These are phyloP conservation scores for Vultur gryphus DNA, from an alignment of 2,797 vertebrate genomes.

Conservation along the genomic window DNA sequence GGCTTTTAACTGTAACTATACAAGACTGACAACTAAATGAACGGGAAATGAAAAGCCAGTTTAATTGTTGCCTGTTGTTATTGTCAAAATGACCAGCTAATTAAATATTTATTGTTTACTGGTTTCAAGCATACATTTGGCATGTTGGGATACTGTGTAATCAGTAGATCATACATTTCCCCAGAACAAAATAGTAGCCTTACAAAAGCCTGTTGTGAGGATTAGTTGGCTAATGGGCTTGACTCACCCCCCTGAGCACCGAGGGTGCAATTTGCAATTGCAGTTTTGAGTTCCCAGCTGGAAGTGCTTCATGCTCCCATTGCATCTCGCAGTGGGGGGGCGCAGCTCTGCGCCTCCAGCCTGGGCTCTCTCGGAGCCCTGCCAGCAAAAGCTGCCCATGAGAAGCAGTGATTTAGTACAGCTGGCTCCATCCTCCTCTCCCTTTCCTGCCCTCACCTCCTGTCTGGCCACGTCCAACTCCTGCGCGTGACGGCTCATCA, in stretches of 20 bases:
- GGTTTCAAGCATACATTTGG: constrained; percentile 49
- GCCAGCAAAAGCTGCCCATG: background rate
- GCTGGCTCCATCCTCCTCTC: background rate
- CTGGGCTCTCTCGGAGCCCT: background rate
- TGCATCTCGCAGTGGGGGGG: background rate
- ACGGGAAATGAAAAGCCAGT: constrained; percentile 54
- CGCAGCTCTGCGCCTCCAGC: background rate
- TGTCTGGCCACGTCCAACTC: background rate
- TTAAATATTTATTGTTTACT: constrained; percentile 69
- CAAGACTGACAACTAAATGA: constrained; percentile 50
- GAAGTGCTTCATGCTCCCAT: background rate
- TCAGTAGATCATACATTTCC: constrained; percentile 49
- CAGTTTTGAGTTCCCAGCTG: background rate
- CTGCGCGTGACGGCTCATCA: background rate
- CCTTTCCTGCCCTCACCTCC: background rate
- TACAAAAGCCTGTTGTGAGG: constrained; percentile 47
- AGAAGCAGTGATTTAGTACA: constrained; percentile 1
- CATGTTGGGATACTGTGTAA: constrained; percentile 36
- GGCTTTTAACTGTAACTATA: background rate
- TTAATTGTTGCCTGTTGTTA: constrained; percentile 55
- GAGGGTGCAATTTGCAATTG: constrained; percentile 26
- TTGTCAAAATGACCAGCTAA: constrained; percentile 57
- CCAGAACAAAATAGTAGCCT: constrained; percentile 21
- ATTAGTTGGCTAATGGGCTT: constrained; percentile 42
- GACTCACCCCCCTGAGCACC: background rate